Percentiles rank a stretch among this genome's conserved stretches.
phyloP scores from a whole-genome alignment of 2,113 vertebrate species.

The Pollimyrus isidori region DNA sequence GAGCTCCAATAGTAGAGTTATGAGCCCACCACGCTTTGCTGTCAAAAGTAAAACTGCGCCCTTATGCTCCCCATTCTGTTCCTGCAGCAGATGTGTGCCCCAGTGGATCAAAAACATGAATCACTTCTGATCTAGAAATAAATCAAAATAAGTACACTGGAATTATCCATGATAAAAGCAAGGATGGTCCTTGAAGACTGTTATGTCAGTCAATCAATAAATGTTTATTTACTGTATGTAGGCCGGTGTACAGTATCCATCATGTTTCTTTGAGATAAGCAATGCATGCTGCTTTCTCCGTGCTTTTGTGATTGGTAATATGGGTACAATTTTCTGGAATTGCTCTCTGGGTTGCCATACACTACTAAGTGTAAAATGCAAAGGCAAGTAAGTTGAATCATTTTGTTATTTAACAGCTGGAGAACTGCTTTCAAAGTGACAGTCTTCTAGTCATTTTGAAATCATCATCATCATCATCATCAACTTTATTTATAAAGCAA shows the following conservation, averaged over 20 bases:
- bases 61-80: no score
- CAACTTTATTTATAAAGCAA: no score
- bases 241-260: background rate
- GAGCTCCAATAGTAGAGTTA: no score
- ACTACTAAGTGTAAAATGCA: background rate
- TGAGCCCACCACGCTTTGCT: no score
- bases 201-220: background rate
- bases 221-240: background rate
- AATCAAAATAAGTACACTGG: no score
- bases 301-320: background rate
- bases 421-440: background rate
- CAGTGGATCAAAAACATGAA: no score
- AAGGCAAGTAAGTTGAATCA: background rate
- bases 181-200: no score
- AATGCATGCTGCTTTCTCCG: background rate
- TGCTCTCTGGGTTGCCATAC: background rate
- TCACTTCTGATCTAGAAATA: no score
- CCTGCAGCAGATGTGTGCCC: no score
- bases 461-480: no score
- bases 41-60: no score
- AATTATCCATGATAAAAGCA: no score
- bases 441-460: background rate
- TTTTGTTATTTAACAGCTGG: background rate
- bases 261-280: background rate
- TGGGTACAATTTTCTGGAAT: background rate